phyloP scores from a whole-genome alignment of 2,113 vertebrate species.

The Seriola aureovittata region DNA sequence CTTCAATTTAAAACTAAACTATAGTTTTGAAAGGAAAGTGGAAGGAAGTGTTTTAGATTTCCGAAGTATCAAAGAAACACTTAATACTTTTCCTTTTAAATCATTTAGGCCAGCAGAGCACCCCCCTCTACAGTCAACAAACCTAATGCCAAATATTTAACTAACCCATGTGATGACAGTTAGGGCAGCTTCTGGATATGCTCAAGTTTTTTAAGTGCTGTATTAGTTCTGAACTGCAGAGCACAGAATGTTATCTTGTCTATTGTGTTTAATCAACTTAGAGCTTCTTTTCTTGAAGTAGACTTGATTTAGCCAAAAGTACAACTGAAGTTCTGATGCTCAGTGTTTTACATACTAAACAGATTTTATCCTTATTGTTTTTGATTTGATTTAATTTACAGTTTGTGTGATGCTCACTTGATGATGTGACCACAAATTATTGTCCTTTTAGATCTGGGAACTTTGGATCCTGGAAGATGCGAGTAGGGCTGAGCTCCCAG shows the following conservation, averaged over 20 bases:
- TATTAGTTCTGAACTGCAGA: no score
- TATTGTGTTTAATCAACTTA: not conserved
- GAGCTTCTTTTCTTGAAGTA: not conserved
- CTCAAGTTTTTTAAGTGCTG: not conserved
- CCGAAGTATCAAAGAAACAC: not conserved
- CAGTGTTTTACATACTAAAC: not conserved
- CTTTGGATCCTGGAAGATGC: constrained; percentile 94
- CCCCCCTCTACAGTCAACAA: no score
- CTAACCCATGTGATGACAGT: not conserved
- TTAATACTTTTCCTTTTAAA: not conserved
- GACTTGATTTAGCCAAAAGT: not conserved
- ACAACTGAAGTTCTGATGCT: not conserved
- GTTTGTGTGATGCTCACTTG: not conserved
- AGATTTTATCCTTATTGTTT: not conserved
- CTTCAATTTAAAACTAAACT: not conserved
- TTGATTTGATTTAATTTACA: not conserved
- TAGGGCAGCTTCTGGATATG: not conserved
- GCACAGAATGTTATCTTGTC: not conserved
- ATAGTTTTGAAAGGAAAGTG: not conserved
- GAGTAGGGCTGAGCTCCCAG: constrained; percentile 93
- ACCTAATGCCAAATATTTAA: no score
- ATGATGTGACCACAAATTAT: not conserved
- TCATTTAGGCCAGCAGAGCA: no score
- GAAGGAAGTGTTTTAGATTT: not conserved
- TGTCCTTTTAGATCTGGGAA: constrained; percentile 88